Conservation (phyloP, 2,888 invertebrate species). For the Dasysyrphus albostriatus region DNA sequence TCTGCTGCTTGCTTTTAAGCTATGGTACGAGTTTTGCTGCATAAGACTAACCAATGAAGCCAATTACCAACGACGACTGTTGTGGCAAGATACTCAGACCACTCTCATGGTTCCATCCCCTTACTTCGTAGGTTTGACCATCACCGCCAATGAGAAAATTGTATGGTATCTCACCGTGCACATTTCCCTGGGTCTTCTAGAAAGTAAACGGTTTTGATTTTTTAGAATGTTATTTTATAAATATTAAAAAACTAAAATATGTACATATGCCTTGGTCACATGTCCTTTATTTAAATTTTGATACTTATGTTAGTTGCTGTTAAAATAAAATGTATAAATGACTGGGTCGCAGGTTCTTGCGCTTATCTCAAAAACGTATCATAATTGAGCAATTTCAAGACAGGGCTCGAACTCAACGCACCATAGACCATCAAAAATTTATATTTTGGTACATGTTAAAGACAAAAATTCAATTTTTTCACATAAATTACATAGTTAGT, state of each 20-base stretch:
- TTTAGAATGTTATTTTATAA: background rate
- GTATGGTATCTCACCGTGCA: conserved; percentile 81
- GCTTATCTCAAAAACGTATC: too few relatives aligned
- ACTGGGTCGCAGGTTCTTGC: too few relatives aligned
- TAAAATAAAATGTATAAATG: too few relatives aligned
- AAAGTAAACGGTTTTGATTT: background rate
- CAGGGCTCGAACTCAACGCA: too few relatives aligned
- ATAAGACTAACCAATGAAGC: conserved; percentile 83
- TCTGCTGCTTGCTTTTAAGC: background rate
- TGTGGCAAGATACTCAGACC: conserved; percentile 78
- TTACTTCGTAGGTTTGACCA: conserved; percentile 84
- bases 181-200: conserved; percentile 22
- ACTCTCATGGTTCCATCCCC: conserved; percentile 84
- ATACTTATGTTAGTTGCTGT: too few relatives aligned
- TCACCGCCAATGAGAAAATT: conserved; percentile 85
- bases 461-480: too few relatives aligned
- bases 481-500: too few relatives aligned
- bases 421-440: too few relatives aligned
- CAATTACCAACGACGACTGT: conserved; percentile 82
- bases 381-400: too few relatives aligned
- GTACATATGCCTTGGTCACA: too few relatives aligned
- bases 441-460: too few relatives aligned
- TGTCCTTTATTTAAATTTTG: too few relatives aligned
- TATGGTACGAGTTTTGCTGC: background rate
- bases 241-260: background rate